Conservation (phyloP, 2,888 invertebrate species). For the Tinea semifulvella region DNA sequence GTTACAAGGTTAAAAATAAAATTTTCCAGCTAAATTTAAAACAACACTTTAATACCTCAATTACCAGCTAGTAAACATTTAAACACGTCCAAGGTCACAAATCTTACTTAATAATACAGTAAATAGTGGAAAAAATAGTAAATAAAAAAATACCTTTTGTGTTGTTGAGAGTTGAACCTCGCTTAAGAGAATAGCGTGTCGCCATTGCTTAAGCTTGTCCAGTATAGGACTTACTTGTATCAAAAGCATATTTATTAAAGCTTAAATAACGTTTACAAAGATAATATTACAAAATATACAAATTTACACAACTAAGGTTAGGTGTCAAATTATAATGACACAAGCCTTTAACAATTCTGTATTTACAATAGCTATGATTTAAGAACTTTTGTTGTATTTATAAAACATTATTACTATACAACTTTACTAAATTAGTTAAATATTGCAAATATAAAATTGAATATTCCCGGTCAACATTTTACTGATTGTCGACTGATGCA, state of each 20-base stretch:
- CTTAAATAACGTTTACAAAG: not conserved
- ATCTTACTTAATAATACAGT: too few species aligned
- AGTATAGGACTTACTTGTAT: slow-evolving; percentile 65
- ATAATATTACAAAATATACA: slow-evolving; percentile 6
- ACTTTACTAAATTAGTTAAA: not conserved
- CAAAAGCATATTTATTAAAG: slow-evolving; percentile 45
- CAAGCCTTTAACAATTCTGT: not conserved
- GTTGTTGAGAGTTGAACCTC: slow-evolving; percentile 70
- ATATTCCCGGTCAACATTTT: slow-evolving; percentile 1
- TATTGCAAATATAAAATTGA: not conserved
- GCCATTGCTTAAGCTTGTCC: slow-evolving; percentile 63
- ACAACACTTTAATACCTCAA: too few species aligned
- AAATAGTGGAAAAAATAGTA: too few species aligned
- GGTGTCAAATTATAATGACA: slow-evolving; percentile 7
- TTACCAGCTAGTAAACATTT: too few species aligned
- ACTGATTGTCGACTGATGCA: too few species aligned
- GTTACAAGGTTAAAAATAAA: too few species aligned
- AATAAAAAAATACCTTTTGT: slow-evolving; percentile 71
- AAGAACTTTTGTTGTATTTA: not conserved
- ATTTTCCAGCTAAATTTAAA: too few species aligned
- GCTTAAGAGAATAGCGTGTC: slow-evolving; percentile 48
- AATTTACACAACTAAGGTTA: slow-evolving; percentile 7
- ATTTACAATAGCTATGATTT: not conserved
- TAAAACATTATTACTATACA: not conserved
- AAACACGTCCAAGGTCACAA: too few species aligned